phyloP scores from a whole-genome alignment of 2,797 vertebrate genomes.

The Phalloptychus januarius region DNA sequence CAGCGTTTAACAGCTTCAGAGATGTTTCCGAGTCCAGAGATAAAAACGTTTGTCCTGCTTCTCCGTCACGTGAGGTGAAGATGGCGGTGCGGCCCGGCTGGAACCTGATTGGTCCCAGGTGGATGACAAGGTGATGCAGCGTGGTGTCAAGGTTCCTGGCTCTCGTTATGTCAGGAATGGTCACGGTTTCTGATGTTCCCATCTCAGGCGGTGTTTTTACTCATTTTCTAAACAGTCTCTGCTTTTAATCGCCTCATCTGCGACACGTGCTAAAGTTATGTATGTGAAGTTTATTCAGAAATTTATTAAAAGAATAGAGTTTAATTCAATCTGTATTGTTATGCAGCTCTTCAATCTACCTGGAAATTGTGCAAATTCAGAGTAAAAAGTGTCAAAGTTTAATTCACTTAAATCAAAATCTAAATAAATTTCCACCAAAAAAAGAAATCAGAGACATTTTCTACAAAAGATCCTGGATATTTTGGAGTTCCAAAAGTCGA shows the following conservation, averaged over 20 bases:
- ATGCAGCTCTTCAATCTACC: neutral
- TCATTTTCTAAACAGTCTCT: neutral
- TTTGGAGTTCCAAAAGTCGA: too few relatives aligned
- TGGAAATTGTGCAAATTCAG: neutral
- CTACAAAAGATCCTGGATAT: too few relatives aligned
- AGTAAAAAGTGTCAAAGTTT: neutral
- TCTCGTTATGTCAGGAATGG: neutral
- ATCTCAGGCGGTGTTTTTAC: neutral
- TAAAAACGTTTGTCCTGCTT: neutral
- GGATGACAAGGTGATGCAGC: neutral
- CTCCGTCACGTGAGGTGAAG: neutral
- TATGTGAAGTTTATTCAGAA: neutral
- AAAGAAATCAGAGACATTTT: too few relatives aligned
- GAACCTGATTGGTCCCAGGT: neutral
- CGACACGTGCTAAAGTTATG: neutral
- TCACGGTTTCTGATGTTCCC: neutral
- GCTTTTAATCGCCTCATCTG: neutral
- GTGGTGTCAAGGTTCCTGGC: neutral
- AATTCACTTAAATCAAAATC: neutral
- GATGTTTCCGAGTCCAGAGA: slow-evolving; percentile 11
- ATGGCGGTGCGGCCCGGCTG: neutral
- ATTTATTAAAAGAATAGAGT: neutral
- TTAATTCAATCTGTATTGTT: neutral
- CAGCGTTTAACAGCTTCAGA: slow-evolving; percentile 8
- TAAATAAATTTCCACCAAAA: too few relatives aligned